A percentile compares a stretch with the other conserved stretches of the same genome.
phyloP scores from a whole-genome alignment of 2,113 vertebrate genomes.

The Oreochromis aureus region DNA sequence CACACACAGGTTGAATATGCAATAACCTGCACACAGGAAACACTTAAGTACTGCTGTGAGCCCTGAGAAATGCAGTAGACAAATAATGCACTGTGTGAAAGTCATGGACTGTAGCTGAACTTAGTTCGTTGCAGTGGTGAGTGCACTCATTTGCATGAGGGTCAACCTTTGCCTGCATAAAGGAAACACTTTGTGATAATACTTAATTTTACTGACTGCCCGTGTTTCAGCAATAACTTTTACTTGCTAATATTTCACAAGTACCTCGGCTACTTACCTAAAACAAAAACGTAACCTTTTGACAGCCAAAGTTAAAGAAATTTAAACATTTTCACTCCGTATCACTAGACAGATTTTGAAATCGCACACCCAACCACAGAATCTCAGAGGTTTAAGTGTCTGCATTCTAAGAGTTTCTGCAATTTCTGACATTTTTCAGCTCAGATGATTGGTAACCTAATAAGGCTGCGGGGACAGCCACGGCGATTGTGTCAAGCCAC shows the following conservation, averaged over 20 bases:
- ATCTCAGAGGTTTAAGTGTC: neutral
- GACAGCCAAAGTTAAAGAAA: neutral
- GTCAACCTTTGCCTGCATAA: neutral
- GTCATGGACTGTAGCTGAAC: neutral
- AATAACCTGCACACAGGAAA: neutral
- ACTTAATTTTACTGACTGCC: neutral
- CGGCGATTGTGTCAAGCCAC: neutral
- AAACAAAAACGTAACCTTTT: neutral
- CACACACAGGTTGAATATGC: neutral
- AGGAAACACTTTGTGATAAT: neutral
- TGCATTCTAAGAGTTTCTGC: constrained; percentile 6
- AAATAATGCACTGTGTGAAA: neutral
- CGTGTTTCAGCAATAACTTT: neutral
- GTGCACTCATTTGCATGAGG: neutral
- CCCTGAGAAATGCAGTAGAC: neutral
- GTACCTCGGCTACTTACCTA: neutral
- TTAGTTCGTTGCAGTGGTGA: fast-evolving
- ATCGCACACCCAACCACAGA: neutral
- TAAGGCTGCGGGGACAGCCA: constrained; percentile 24
- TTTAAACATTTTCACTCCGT: neutral
- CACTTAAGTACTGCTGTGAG: neutral
- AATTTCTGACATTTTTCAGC: constrained; percentile 36
- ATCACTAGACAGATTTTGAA: neutral
- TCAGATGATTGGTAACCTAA: constrained; percentile 52
- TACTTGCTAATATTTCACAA: neutral